Evolutionary conservation across 1,140 invertebrate species (phyloP), one percentile per base, ranked within the genome.

Genomic region (Lordiphosa mommai): DNA sequence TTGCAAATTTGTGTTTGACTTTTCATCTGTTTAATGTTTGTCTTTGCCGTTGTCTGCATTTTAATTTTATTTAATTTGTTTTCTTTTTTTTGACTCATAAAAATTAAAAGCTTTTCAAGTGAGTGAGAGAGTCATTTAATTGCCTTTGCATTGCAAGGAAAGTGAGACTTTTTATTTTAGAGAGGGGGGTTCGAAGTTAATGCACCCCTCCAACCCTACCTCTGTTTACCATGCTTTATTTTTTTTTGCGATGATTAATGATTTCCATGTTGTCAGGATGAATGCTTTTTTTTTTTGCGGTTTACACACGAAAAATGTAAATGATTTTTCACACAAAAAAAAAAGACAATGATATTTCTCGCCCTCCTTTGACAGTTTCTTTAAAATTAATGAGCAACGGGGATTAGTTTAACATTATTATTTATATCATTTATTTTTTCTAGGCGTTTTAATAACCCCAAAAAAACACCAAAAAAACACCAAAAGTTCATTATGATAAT

Each of bases 1-100:
- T 20, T 65, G 49, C 53, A 67, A 52, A 61, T 33, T 40, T 51
- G 13, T 36, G 23, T 63, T 55, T 51, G 44, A 59, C 32, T 71
- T 71, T 64, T 52, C 43, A 43, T n/a, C 13, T 64, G 50, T 64
- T 68, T 32, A 37, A 61, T 57, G 51, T 46, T 56, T 63, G 48
- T 53, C 57, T 64, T 72, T 61, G 46, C 50, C 74, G 49, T 63
- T 72, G 61, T 73, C 69, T 72, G 74, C 69, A 53, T 72, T 80
- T 80, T 74, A 74, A 74, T 82, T 82, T 73, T 60, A 27, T 43
- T 43, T 43, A 27, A 37, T 41, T 23, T 23, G 4, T 29, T 17
- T 43, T 17, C 12, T 43, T 41, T 41, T 40, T 8, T 27, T 23
- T 12, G 8, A 72, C 50, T 72, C 72, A 84, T 85, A 84, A 85